Base-by-base conservation (phyloP, 2,113 vertebrate species). In the Epinephelus lanceolatus region DNA sequence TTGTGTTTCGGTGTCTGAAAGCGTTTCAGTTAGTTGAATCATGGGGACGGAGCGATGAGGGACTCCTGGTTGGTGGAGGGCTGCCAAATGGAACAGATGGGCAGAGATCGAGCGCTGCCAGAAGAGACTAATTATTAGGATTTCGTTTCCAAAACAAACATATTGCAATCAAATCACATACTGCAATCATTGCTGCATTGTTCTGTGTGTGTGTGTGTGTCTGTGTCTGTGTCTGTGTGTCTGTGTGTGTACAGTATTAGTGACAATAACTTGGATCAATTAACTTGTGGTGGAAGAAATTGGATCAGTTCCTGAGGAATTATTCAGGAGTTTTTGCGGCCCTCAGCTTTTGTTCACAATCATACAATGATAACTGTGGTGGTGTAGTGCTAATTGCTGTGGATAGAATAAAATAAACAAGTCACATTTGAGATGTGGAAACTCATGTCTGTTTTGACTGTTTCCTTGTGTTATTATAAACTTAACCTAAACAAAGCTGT, bases 131-230 rank as follows among this genome's bases (percentile, higher is more conserved):
- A 94, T 94, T 94, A 93, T 94, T 87, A 79, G 76, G 72, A 87
- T 89, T 94, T 92, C 60, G 18, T 88, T 88, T 94, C 93, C 91
- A 94, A 94, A 93, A 90, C 89, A 93, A 94, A 93, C 92, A 93
- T 93, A 94, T 94, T 94, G 92, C 92, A 93, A 92, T 93, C 88
- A 91, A 95, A 95, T 91, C 85, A 91, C 94, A 94, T 90, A 89
- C 91, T 92, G 93, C 91, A 92, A 92, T 94, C 79, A 89, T 89
- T 89, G 69, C 85, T 72, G 82, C 82, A 91, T 93, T 93, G 91
- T 93, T 86, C 47, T 55, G 3, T 74, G 49, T 77, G 66, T 81
- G 69, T 81, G 65, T 49, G 71, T 53, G 52, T 53, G 51, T 73
- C 40, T 19, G 66, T 66, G 68, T 60, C 25, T 25, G 25, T 25